phyloP scores from a whole-genome alignment of 2,113 vertebrate genomes.

The Gasterosteus nipponicus region DNA sequence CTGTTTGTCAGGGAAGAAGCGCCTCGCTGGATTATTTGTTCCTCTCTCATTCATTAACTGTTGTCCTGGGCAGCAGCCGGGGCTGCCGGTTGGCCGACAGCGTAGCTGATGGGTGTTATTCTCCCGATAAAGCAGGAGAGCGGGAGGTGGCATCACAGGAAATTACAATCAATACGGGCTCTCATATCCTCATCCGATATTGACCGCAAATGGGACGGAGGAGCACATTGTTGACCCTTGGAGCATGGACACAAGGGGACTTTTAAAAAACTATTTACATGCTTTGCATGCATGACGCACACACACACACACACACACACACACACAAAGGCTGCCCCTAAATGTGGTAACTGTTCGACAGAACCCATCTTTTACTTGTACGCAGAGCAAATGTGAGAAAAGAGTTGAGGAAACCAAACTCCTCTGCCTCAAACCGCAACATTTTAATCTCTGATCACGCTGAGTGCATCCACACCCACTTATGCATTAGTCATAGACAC shows the following conservation, averaged over 20 bases:
- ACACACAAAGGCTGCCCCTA: neutral
- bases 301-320: neutral
- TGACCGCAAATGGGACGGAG: conserved; percentile 51
- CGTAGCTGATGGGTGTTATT: conserved; percentile 73
- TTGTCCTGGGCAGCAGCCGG: conserved; percentile 57
- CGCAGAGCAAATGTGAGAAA: neutral
- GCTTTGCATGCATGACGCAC: neutral
- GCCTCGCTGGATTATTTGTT: conserved; percentile 62
- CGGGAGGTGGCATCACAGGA: conserved; percentile 71
- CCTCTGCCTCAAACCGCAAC: conserved; percentile 27
- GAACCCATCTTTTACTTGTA: neutral
- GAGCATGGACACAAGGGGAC: neutral
- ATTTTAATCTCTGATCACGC: conserved; percentile 14
- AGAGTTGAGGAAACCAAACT: conserved; percentile 18
- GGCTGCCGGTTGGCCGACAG: conserved; percentile 52
- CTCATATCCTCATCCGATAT: conserved; percentile 77
- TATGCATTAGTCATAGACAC: conserved; percentile 8
- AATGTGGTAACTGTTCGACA: conserved; percentile 1
- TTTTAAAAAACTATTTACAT: conserved; percentile 29
- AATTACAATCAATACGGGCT: conserved; percentile 80
- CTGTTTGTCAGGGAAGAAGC: conserved; percentile 58
- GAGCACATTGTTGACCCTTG: conserved; percentile 27
- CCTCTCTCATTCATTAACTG: conserved; percentile 64
- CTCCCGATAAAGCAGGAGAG: conserved; percentile 75
- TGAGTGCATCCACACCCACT: neutral